These are phyloP conservation scores for Gracilinanus agilis DNA, from an alignment of 2,113 vertebrate genomes.

Conservation along the genomic window DNA sequence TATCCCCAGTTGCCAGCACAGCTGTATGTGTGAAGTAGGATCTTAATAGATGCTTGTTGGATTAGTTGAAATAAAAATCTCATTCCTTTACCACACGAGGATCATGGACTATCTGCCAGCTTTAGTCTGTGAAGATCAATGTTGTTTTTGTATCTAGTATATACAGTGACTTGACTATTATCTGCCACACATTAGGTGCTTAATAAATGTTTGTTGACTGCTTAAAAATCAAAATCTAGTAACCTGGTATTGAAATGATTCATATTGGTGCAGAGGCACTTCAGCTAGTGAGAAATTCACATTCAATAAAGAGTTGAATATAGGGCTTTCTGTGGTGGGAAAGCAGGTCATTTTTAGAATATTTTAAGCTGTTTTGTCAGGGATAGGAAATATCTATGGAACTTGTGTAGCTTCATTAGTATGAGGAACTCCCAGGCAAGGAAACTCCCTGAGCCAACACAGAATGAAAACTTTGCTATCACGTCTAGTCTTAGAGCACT, in stretches of 20 bases:
- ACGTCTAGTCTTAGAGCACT: too few relatives aligned
- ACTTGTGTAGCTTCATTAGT: not conserved
- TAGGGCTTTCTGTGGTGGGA: not conserved
- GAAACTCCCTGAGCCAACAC: not conserved
- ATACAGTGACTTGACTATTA: too few relatives aligned
- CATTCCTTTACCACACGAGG: too few relatives aligned
- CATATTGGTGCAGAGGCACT: too few relatives aligned
- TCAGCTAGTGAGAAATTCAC: not conserved
- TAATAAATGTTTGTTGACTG: not conserved
- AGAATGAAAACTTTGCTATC: not conserved
- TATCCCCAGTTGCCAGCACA: too few relatives aligned
- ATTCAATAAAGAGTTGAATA: not conserved
- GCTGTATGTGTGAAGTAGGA: too few relatives aligned
- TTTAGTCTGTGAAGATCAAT: too few relatives aligned
- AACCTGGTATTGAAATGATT: not conserved
- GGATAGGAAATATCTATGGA: not conserved
- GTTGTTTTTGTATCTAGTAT: too few relatives aligned
- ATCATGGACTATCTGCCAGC: too few relatives aligned
- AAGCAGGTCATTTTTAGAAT: not conserved
- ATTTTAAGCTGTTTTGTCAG: not conserved
- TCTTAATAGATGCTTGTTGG: too few relatives aligned
- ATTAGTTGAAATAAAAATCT: too few relatives aligned
- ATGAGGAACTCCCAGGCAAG: not conserved
- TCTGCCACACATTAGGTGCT: not conserved
- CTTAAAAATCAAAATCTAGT: not conserved